Evolutionary conservation across 2,888 invertebrate genomes (phyloP).

Genomic region (Candidula unifasciata): DNA sequence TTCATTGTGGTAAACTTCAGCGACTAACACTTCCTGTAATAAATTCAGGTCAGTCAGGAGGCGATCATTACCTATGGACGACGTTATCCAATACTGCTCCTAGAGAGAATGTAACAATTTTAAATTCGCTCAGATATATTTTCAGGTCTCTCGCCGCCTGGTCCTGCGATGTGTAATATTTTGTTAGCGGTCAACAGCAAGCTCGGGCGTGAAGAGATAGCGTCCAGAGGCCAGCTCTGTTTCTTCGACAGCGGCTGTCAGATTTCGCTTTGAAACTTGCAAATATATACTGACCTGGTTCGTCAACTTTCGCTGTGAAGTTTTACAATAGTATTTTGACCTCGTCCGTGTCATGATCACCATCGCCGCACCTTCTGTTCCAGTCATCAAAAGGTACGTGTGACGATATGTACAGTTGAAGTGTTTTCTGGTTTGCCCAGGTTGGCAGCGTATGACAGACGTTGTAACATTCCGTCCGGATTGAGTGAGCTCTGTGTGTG

Average conservation of each 20-base stretch:
- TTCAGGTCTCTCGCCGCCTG: slow-evolving; percentile 5
- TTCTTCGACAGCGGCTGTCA: neutral
- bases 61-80: neutral
- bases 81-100: too few species aligned
- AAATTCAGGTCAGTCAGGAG: neutral
- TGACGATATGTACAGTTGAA: neutral
- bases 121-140: slow-evolving; percentile 16
- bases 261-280: neutral
- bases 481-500: slow-evolving; percentile 12
- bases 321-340: neutral
- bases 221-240: neutral
- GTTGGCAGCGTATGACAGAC: neutral
- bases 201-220: slow-evolving; percentile 18
- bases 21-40: neutral
- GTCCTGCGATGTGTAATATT: slow-evolving; percentile 25
- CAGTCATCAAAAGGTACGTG: slow-evolving; percentile 22
- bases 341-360: slow-evolving; percentile 24
- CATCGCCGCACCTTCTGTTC: slow-evolving; percentile 24
- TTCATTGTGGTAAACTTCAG: neutral
- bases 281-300: slow-evolving; percentile 6
- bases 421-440: neutral
- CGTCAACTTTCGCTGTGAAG: too few species aligned
- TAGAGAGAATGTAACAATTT: neutral
- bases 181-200: slow-evolving; percentile 25
- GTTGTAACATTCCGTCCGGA: neutral